These are phyloP conservation scores for Tragelaphus imberbis DNA, from an alignment of 2,113 vertebrate species.

Conservation along the genomic window DNA sequence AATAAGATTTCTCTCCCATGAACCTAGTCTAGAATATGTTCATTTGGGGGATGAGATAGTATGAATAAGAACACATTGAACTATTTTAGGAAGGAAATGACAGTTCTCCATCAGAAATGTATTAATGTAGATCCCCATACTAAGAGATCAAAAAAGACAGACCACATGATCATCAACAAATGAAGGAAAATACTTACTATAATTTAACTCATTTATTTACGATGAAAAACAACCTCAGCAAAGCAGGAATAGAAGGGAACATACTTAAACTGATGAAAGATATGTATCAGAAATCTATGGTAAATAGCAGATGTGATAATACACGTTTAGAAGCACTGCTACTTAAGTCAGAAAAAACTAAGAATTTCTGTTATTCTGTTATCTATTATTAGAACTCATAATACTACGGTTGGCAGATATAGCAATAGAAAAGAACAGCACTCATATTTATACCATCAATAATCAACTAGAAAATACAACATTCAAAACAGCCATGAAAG, in stretches of 20 bases:
- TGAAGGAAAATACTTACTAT: conserved; percentile 15
- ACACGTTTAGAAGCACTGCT: not conserved
- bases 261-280: not conserved
- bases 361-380: not conserved
- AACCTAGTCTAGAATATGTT: not conserved
- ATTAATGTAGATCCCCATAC: not conserved
- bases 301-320: not conserved
- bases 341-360: not conserved
- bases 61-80: not conserved
- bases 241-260: not conserved
- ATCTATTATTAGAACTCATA: not conserved
- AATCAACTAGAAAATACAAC: conserved; percentile 17
- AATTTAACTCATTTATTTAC: conserved; percentile 3
- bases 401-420: not conserved
- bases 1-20: not conserved
- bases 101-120: not conserved
- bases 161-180: not conserved
- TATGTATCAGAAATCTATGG: conserved; percentile 6
- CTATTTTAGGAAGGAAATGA: not conserved
- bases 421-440: conserved; percentile 5
- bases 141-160: conserved; percentile 10
- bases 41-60: not conserved
- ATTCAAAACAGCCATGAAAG: conserved; percentile 2
- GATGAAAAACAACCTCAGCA: not conserved
- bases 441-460: not conserved